Evolutionary conservation across 2,888 invertebrate genomes (phyloP), one percentile per base, ranked within the genome.

Genomic region (Boloria euphrosyne): DNA sequence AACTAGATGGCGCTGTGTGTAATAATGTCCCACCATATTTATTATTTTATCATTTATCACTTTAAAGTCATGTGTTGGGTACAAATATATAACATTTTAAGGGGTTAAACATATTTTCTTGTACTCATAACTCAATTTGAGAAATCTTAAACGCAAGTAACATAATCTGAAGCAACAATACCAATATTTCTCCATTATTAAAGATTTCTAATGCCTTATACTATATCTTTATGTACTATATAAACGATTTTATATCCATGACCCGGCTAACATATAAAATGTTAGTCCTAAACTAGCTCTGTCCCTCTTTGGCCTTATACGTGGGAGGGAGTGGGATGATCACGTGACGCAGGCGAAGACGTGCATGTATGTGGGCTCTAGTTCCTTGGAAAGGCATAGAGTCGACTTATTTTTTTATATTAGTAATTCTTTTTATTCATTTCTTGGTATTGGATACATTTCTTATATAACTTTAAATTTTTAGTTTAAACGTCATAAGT

Each of bases 181-280:
- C 79, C 85, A 76, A 86, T 90, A 87, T 85, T 83, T 90, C 81
- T 81, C 78, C 79, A 83, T 89, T 88, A 90, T 89, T 86, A 84
- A 80, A 82, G 84, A 85, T 80, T 84, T 82, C 82, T 86, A 88
- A 86, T 84, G 83, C 84, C 80, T 82, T 80, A 80, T 80, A 79
- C 78, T 75, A 78, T 75, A 78, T 74, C 77, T 74, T 49, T 76
- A 70, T 81, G 76, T 81, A 80, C 80, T 76, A 82, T 82, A 84
- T 87, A 87, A 91, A 89, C 87, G 90, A 90, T 90, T 91, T 90
- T 92, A 92, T 90, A 91, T 92, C 92, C 90, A 89, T 93, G 93
- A 92, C 92, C 92, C 90, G 81, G 90, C 89, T 86, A 93, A 92
- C 92, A 84, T 90, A 92, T 92, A 93, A 92, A 92, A 89, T 87